Evolutionary conservation across 2,113 vertebrate species (phyloP).

Genomic region (Serilophus lunatus): DNA sequence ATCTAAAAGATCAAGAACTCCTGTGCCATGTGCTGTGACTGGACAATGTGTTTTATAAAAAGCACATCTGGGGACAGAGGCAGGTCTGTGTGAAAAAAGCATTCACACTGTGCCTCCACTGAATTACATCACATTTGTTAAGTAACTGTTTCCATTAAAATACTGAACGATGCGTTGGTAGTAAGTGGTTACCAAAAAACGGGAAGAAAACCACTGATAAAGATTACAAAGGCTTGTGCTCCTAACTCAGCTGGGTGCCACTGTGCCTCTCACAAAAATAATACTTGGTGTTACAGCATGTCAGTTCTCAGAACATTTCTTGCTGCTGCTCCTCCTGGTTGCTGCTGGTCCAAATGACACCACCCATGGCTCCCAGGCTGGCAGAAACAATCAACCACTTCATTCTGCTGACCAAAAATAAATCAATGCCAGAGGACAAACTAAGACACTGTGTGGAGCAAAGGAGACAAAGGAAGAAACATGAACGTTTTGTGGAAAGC

Average conservation of each 20-base stretch:
- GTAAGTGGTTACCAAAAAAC: background rate
- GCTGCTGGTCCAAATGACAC: background rate
- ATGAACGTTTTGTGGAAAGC: background rate
- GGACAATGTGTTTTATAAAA: background rate
- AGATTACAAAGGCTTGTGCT: background rate
- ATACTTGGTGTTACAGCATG: accelerated
- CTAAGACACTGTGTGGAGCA: background rate
- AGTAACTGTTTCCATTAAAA: background rate
- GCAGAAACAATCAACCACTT: background rate
- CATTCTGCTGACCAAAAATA: background rate
- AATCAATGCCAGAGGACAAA: background rate
- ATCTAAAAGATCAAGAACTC: background rate
- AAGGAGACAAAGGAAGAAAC: background rate
- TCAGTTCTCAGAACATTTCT: background rate
- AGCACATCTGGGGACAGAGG: background rate
- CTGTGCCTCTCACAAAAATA: background rate
- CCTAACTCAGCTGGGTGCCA: background rate
- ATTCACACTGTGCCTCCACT: background rate
- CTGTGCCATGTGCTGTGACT: background rate
- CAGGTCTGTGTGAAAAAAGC: background rate
- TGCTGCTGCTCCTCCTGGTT: background rate
- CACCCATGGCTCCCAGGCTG: background rate
- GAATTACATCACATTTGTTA: background rate
- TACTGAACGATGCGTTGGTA: background rate
- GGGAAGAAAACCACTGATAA: background rate